Base-by-base conservation (phyloP, 2,888 invertebrate species). In the Pemphredon lugubris region DNA sequence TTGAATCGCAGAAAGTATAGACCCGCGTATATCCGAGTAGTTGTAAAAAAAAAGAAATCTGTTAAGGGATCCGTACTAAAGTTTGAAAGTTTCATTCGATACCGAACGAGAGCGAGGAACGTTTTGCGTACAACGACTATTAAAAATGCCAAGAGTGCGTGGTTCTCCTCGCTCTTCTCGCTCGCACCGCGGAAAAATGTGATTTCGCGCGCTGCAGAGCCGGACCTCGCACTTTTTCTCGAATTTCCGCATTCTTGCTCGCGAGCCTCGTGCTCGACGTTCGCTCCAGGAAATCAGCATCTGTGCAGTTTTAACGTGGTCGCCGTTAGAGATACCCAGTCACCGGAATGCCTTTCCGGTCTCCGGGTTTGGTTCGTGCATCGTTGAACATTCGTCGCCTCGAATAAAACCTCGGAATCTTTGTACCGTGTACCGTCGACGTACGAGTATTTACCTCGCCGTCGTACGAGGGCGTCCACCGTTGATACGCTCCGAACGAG, bases 291-390 rank as follows among this genome's bases (percentile, higher is more conserved):
- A 61, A 54, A 54, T 47, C 54, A 26, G 14, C 30, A 54, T 63
- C 39, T 30, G 63, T 63, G 54, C 30, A 32, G 40, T 54, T 54
- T 47, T 47, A 54, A 55, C 47, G 54, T 20, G 53, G 40, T 44
- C 32, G 47, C 16, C 13, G 45, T 53, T 32, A 40, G 20, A 59
- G 48, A 48, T 50, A 59, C n/a, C 30, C 40, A 40, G 58, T 58
- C 39, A 39, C 48, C 18, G 26, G 58, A 30, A 23, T 48, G 48
- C 30, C 20, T 39, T 48, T 30, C 39, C 11, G 2, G 16, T 6
- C 11, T 14, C 7, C 16, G 40, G 16, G 1, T 11, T 11, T 14
- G 16, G 1, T 11, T 11, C 11, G 14, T 54, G 54, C 30, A 45
- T 21, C 59, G 37, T 40, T 50, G 50, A 50, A 42, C 26, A 42